These are phyloP conservation scores for Campoletis raptor DNA, from an alignment of 2,888 invertebrate species.

Conservation along the genomic window DNA sequence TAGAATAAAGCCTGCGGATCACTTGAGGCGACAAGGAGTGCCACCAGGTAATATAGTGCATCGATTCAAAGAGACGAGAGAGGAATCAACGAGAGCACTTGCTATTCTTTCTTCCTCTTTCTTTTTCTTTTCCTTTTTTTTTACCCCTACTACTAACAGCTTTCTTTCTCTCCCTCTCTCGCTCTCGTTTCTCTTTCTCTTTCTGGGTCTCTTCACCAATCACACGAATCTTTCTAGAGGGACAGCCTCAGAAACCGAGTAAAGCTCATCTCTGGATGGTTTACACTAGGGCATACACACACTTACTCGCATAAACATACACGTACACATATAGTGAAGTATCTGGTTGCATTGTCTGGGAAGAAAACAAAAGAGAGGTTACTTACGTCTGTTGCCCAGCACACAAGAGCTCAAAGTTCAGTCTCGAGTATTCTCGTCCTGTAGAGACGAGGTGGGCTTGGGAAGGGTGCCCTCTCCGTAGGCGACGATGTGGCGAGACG, in stretches of 20 bases:
- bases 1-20: constrained; percentile 13
- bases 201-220: constrained; percentile 19
- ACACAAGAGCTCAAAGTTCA: constrained; percentile 81
- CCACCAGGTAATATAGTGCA: constrained; percentile 30
- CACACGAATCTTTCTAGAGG: constrained; percentile 30
- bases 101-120: background rate
- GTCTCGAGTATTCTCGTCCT: constrained; percentile 77
- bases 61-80: constrained; percentile 36
- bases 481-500: constrained; percentile 67
- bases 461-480: constrained; percentile 22
- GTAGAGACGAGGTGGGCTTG: constrained; percentile 14
- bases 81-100: constrained; percentile 45
- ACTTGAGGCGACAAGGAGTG: constrained; percentile 24
- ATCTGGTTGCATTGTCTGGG: constrained; percentile 77
- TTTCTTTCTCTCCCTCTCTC: background rate
- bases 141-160: background rate
- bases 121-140: constrained; percentile 6
- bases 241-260: constrained; percentile 29
- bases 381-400: constrained; percentile 75
- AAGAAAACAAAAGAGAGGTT: constrained; percentile 81
- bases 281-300: constrained; percentile 9
- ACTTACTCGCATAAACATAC: constrained; percentile 21
- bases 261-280: constrained; percentile 28
- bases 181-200: background rate
- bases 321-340: constrained; percentile 42